These are phyloP conservation scores for Clamator glandarius DNA, from an alignment of 2,797 vertebrate species.

Conservation along the genomic window DNA sequence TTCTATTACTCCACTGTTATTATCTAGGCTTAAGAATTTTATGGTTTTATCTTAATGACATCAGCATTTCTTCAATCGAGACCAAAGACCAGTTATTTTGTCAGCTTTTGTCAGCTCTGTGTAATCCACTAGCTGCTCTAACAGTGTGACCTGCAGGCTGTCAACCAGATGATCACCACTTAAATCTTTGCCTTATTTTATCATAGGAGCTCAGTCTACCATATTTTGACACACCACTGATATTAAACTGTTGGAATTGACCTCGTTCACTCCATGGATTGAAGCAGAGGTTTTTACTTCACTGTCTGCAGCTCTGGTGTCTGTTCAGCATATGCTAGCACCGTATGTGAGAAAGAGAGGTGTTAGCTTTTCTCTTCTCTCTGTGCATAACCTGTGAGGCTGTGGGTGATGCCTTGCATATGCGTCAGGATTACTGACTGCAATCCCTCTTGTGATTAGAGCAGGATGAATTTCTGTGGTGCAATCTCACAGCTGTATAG, in stretches of 20 bases:
- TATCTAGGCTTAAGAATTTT: neutral
- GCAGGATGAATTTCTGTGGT: neutral
- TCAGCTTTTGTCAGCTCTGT: neutral
- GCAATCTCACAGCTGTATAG: fast-evolving
- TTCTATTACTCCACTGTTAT: neutral
- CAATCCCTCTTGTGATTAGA: neutral
- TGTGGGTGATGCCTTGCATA: neutral
- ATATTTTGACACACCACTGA: neutral
- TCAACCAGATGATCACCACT: neutral
- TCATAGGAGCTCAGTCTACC: neutral
- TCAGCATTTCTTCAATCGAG: neutral
- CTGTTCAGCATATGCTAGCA: constrained; percentile 50
- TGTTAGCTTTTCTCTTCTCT: constrained; percentile 33
- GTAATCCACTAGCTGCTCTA: neutral
- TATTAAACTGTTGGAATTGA: constrained; percentile 16
- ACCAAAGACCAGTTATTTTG: neutral
- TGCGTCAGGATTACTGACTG: neutral
- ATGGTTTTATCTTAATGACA: neutral
- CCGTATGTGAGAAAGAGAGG: constrained; percentile 48
- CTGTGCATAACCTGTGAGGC: neutral
- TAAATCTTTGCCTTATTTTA: neutral
- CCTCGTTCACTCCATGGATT: neutral
- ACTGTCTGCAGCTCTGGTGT: neutral
- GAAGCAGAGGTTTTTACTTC: constrained; percentile 23
- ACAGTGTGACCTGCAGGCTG: neutral